A percentile compares a stretch with the other conserved stretches of the same genome.
These are phyloP conservation scores for Tipula confusa DNA, from an alignment of 2,888 invertebrate genomes.

Conservation along the genomic window DNA sequence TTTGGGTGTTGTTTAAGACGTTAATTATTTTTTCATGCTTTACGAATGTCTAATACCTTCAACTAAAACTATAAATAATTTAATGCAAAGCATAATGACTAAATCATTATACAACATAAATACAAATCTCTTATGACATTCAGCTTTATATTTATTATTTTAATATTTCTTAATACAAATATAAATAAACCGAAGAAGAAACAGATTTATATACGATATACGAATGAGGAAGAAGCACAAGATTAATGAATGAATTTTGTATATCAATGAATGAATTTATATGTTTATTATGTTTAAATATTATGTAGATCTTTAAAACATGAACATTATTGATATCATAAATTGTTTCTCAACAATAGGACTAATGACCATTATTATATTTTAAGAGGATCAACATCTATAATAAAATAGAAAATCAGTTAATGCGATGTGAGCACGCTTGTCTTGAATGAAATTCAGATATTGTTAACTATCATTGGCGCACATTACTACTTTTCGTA, in stretches of 20 bases:
- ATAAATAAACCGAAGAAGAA: not conserved
- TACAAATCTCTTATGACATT: not conserved
- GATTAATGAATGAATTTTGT: not conserved
- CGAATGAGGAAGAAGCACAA: not conserved
- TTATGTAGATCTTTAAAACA: not conserved
- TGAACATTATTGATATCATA: not conserved
- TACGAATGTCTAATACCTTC: not conserved
- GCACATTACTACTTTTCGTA: too few relatives aligned
- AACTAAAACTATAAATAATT: not conserved
- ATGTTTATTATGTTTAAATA: not conserved
- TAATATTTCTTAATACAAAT: not conserved
- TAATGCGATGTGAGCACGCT: not conserved
- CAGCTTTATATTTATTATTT: not conserved
- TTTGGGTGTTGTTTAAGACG: not conserved
- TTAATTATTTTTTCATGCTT: not conserved
- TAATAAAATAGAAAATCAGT: not conserved
- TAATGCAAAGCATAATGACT: not conserved
- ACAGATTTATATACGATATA: not conserved
- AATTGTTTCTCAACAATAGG: not conserved
- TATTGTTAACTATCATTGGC: too few relatives aligned
- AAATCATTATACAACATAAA: not conserved
- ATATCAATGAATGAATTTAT: not conserved
- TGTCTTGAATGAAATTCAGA: too few relatives aligned
- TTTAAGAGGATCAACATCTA: not conserved
- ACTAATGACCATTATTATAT: not conserved